A percentile compares a stretch with the other conserved stretches of the same genome.
Evolutionary conservation across 2,113 vertebrate species (phyloP).

Genomic region (Coptodon bakossiorum): DNA sequence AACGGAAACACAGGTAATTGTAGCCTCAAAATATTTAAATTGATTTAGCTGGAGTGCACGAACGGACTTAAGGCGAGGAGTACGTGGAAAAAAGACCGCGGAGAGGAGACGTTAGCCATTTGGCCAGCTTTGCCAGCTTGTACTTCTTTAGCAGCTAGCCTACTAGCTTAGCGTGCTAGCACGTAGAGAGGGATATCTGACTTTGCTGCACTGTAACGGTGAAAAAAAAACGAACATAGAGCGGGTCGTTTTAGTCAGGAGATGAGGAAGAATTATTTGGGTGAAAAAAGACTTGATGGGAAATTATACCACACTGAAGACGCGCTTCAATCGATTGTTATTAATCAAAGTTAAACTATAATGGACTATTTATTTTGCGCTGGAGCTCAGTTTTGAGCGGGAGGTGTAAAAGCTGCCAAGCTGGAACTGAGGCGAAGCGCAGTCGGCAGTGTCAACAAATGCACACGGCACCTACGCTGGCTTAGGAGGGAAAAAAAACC

Average conservation of each 20-base stretch:
- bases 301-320: not conserved
- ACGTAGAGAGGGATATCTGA: conserved; percentile 26
- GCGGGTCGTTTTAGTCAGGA: conserved; percentile 4
- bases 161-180: conserved; percentile 55
- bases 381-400: conserved; percentile 73
- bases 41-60: not conserved
- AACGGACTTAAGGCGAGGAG: not conserved
- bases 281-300: not conserved
- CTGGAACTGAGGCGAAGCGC: conserved; percentile 24
- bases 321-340: not conserved
- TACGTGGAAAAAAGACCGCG: conserved; percentile 17
- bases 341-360: conserved; percentile 21
- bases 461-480: conserved; percentile 45
- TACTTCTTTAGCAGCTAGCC: conserved; percentile 43
- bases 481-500: conserved; percentile 44
- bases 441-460: conserved; percentile 64
- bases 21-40: not conserved
- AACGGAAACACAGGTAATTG: conserved; percentile 28
- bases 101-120: conserved; percentile 61
- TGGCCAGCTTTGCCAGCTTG: conserved; percentile 48
- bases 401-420: conserved; percentile 64
- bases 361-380: conserved; percentile 49
- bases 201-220: conserved; percentile 47
- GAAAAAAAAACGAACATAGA: not conserved
- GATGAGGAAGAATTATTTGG: not conserved